Base-by-base conservation (phyloP, 2,113 vertebrate species). In the Sander lucioperca region DNA sequence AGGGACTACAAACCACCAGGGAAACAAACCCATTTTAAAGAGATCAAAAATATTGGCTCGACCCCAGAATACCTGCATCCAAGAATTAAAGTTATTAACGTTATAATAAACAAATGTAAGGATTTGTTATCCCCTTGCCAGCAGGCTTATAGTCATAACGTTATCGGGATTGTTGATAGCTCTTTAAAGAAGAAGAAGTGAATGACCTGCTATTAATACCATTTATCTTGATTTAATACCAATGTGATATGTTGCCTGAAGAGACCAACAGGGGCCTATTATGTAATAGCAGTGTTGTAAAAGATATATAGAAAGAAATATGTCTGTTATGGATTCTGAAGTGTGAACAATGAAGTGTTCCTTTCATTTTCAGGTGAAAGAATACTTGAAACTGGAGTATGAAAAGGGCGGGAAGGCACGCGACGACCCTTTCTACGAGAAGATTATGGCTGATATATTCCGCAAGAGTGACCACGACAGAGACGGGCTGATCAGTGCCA, bases 401-500 rank as follows among this genome's bases (percentile, higher is more conserved):
- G 95, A 96, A 88, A 97, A 95, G 90, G 95, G 93, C 74, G 96
- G 96, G 53, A 96, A 96, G 80, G 83, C 94, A 21, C 94, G 82
- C 3, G 96, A 97, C 23, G 94, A 97, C 0, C 90, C 95, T 0
- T 96, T 95, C 88, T 97, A 97, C 8, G 93, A 97, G 75, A 95
- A 94, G 81, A 95, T 99, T 15, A 92, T 98, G 83, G 88, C 91
- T 6, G 98, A 99, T 77, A 97, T 99, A 83, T 97, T 99, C 93
- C 94, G 89, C 80, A 99, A 96, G 94, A 98, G 95, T 12, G 98
- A 99, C 83, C 90, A 90, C 0, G 90, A 99, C 87, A 79, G 80
- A 53, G 96, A 99, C 82, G 98, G 97, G 77, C 89, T 90, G 79
- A 97, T 99, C 94, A 97, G 97, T n/a, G 79, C 95, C 15, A 97